Evolutionary conservation across 1,140 invertebrate species (phyloP).

Genomic region (Arctopsyche grandis): DNA sequence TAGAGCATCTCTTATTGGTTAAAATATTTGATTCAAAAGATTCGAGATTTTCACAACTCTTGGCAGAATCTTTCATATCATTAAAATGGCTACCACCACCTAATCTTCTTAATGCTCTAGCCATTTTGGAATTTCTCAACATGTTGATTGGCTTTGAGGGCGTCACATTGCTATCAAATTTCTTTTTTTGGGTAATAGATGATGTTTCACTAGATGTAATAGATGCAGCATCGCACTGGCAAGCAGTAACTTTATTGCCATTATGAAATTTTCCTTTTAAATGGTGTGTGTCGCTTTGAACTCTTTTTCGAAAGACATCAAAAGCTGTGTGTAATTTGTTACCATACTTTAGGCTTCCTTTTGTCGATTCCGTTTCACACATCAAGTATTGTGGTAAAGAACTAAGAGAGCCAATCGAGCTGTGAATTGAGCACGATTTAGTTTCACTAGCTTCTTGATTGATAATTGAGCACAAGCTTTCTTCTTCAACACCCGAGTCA

Average conservation of each 20-base stretch:
- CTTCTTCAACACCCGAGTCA: constrained; percentile 50
- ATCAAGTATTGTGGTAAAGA: background rate
- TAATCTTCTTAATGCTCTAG: constrained; percentile 41
- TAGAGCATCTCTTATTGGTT: constrained; percentile 41
- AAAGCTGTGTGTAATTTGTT: constrained; percentile 43
- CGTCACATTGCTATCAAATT: constrained; percentile 42
- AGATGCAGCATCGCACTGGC: background rate
- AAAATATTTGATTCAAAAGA: constrained; percentile 11
- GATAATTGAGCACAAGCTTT: constrained; percentile 46
- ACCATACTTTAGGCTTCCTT: constrained; percentile 30
- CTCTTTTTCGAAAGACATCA: constrained; percentile 48
- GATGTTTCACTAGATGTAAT: background rate
- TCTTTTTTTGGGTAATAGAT: constrained; percentile 20
- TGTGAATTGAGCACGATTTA: constrained; percentile 37
- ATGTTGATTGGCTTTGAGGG: constrained; percentile 44
- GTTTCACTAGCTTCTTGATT: constrained; percentile 28
- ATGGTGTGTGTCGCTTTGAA: constrained; percentile 48
- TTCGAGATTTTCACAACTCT: constrained; percentile 50
- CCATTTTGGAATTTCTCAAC: constrained; percentile 47
- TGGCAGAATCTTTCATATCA: constrained; percentile 24
- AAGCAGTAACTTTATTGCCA: background rate
- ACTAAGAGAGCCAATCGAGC: constrained; percentile 24
- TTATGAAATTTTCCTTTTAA: background rate
- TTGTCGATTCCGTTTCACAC: background rate
- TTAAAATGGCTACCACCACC: constrained; percentile 28